Base-by-base conservation (phyloP, 2,888 invertebrate genomes). In the Drosophila macrospina region DNA sequence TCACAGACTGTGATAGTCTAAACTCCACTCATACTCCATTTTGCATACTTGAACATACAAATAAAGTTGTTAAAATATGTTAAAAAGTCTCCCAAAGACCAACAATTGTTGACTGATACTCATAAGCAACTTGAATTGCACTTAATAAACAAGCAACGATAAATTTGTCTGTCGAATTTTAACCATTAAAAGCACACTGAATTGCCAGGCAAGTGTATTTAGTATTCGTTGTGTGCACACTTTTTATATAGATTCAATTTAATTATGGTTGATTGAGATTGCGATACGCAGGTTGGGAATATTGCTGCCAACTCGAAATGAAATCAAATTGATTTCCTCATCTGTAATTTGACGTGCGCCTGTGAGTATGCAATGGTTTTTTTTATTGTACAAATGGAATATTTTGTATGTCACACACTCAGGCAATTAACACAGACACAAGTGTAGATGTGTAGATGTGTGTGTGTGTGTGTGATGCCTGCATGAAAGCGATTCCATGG, bases 351-450 rank as follows among this genome's bases (percentile, higher is more conserved):
- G 20, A 48, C 20, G 36, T 63, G 64, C 55, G 39, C 63, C 65
- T 41, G 62, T 34, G 57, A 57, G 67, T 74, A 70, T 71, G 75
- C 60, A 64, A 67, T 50, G 55, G 0, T 15, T 59, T 65, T 28
- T 56, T 55, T 15, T n/a, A n/a, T n/a, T n/a, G n/a, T n/a, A n/a
- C 10, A 8, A 44, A 44, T 20, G 2, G 20, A 36, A 41, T 60
- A 32, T 47, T 57, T 72, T 60, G 62, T 37, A 61, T 68, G 68
- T 54, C 69, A 44, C 64, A 79, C 74, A 67, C 39, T 45, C 39
- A 54, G 78, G 80, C 88, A 86, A 85, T 87, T 86, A 88, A 72
- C 83, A 83, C 69, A 70, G 68, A 76, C 61, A 61, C 59, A 32
- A 15, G 42, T 16, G 26, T n/a, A 30, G 39, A 50, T 39, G 37